Percentiles rank a stretch among this genome's conserved stretches.
Evolutionary conservation across 1,140 invertebrate species (phyloP).

Genomic region (Drosophila ercepeae): DNA sequence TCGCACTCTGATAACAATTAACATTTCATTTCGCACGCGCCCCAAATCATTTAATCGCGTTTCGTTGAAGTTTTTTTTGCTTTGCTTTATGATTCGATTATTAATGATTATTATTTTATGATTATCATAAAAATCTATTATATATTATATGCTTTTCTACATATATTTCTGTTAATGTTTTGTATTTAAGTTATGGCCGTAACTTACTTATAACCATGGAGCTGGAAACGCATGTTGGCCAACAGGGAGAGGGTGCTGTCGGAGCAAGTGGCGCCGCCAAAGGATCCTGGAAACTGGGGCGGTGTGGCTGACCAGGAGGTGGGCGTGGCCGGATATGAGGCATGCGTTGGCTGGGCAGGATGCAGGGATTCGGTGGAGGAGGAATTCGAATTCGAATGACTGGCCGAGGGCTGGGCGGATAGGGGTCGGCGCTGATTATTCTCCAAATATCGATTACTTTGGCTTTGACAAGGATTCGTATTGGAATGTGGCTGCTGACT

Average conservation of each 20-base stretch:
- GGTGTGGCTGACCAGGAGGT: conserved; percentile 66
- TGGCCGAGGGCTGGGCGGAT: conserved; percentile 31
- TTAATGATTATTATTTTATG: neutral
- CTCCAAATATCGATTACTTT: conserved; percentile 22
- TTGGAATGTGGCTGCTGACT: conserved; percentile 6
- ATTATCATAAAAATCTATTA: neutral
- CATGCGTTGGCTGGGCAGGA: conserved; percentile 12
- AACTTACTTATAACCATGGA: conserved; percentile 69
- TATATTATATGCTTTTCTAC: neutral
- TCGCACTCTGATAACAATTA: conserved; percentile 33
- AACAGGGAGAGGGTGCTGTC: conserved; percentile 48
- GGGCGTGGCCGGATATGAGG: conserved; percentile 65
- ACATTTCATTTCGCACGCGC: conserved; percentile 58
- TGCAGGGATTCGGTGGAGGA: conserved; percentile 63
- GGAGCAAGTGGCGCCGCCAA: conserved; percentile 37
- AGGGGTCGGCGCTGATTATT: conserved; percentile 21
- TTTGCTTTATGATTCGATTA: neutral
- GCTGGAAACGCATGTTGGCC: conserved; percentile 52
- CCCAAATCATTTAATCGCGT: conserved; percentile 15
- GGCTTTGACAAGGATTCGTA: neutral
- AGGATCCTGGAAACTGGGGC: conserved; percentile 44
- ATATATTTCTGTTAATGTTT: neutral
- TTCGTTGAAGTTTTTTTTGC: neutral
- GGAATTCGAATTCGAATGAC: conserved; percentile 19
- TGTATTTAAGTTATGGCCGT: no score